phyloP scores from a whole-genome alignment of 2,797 vertebrate species.

The Thunnus albacares region DNA sequence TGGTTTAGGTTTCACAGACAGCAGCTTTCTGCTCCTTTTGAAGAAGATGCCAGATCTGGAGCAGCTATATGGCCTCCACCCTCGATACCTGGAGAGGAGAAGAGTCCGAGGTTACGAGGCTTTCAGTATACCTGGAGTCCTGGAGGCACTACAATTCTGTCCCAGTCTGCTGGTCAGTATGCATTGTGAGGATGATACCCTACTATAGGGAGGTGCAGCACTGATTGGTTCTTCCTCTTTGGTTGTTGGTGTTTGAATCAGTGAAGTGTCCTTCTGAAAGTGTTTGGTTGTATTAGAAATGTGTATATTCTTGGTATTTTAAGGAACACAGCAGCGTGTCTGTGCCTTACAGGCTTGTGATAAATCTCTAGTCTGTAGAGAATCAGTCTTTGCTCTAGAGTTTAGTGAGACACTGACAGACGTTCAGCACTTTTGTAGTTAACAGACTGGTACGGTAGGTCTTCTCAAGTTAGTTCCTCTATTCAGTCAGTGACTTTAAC shows the following conservation, averaged over 20 bases:
- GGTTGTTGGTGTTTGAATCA: neutral
- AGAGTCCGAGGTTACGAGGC: conserved; percentile 96
- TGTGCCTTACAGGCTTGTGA: neutral
- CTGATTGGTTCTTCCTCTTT: neutral
- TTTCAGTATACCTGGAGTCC: conserved; percentile 97
- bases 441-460: too few species aligned
- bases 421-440: too few species aligned
- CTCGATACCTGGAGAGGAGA: conserved; percentile 95
- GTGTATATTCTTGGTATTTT: too few species aligned
- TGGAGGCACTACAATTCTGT: conserved; percentile 97
- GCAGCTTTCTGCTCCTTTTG: conserved; percentile 94
- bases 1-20: conserved; percentile 94
- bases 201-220: neutral
- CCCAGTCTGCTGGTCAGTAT: conserved; percentile 93
- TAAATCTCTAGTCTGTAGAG: neutral
- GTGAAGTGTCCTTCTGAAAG: neutral
- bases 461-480: too few species aligned
- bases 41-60: conserved; percentile 99
- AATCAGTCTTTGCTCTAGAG: neutral
- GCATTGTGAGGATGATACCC: neutral
- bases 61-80: conserved; percentile 98
- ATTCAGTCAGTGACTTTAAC: too few species aligned
- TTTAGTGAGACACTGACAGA: neutral
- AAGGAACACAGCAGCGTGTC: neutral
- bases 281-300: too few species aligned